Evolutionary conservation across 2,113 vertebrate species (phyloP), one percentile per base, ranked within the genome.

Genomic region (Rhea americana): DNA sequence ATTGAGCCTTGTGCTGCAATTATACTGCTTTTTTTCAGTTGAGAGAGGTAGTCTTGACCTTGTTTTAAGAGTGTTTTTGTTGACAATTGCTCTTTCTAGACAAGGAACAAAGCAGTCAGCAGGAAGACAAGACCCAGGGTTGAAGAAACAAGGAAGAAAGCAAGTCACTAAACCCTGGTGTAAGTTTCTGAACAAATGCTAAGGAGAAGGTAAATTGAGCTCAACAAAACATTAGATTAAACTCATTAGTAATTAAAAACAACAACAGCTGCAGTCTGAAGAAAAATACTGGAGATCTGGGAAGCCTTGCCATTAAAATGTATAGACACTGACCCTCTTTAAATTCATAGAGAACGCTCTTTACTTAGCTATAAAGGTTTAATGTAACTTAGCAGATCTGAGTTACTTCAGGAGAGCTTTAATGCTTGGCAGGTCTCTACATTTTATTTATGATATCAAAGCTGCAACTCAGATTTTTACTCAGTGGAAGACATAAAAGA

Each of bases 401-500:
- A 97, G 97, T 96, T 97, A 97, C 97, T 98, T 97, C 98, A 97
- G 96, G 97, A 97, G 97, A 97, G 97, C 97, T 97, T 97, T 98
- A 97, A 98, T 98, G 98, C 98, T 98, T 98, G 98, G 98, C 98
- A 98, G 98, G 98, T 98, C 97, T 97, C 98, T 99, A 99, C 99
- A 98, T 99, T 99, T 98, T 98, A 98, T 99, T 99, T 99, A 98
- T 99, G 99, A 98, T 99, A 99, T 98, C 98, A 97, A 99, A 98
- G 98, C 98, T 85, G 90, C 96, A 97, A 98, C 96, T 98, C 98
- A 98, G 97, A 98, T 98, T 99, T 99, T 98, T 99, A 98, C 99
- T 98, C 98, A 97, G 98, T 97, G 93, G 98, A 98, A 99, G 98
- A 99, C 98, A 99, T 99, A 98, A 99, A 98, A 98, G 98, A 98